Conservation (phyloP, 2,888 invertebrate species). For the Limenitis camilla region DNA sequence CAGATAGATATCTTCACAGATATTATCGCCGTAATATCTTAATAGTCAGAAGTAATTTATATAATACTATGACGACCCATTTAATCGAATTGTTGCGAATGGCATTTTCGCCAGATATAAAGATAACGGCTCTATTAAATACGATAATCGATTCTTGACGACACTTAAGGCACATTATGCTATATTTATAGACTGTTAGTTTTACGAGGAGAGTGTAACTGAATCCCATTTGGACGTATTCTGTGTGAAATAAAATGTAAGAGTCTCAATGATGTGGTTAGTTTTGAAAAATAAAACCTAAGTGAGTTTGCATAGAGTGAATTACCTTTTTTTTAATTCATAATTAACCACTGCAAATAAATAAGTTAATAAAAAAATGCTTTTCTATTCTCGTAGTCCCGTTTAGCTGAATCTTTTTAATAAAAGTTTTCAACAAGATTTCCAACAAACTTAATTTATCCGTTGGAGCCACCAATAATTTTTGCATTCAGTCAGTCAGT, state of each 20-base stretch:
- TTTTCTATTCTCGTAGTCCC: too few relatives aligned
- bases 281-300: conserved; percentile 24
- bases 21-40: neutral
- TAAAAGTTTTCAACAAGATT: conserved; percentile 1
- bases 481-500: conserved; percentile 30
- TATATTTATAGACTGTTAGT: conserved; percentile 50
- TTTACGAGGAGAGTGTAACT: conserved; percentile 34
- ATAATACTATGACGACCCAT: conserved; percentile 12
- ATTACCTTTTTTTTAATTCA: neutral
- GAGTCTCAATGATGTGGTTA: conserved; percentile 13
- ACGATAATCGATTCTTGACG: conserved; percentile 49
- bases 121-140: conserved; percentile 39
- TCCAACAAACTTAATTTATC: conserved; percentile 1
- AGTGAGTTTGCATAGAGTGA: conserved; percentile 17
- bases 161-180: conserved; percentile 39
- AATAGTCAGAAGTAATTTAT: conserved; percentile 3
- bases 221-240: conserved; percentile 26
- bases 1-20: neutral
- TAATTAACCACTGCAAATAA: neutral
- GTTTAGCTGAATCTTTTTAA: too few relatives aligned
- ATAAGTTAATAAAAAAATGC: too few relatives aligned
- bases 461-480: conserved; percentile 15
- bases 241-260: conserved; percentile 26
- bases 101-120: conserved; percentile 31
- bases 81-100: conserved; percentile 14